Base-by-base conservation (phyloP, 1,140 invertebrate genomes). In the Trichoplusia ni region DNA sequence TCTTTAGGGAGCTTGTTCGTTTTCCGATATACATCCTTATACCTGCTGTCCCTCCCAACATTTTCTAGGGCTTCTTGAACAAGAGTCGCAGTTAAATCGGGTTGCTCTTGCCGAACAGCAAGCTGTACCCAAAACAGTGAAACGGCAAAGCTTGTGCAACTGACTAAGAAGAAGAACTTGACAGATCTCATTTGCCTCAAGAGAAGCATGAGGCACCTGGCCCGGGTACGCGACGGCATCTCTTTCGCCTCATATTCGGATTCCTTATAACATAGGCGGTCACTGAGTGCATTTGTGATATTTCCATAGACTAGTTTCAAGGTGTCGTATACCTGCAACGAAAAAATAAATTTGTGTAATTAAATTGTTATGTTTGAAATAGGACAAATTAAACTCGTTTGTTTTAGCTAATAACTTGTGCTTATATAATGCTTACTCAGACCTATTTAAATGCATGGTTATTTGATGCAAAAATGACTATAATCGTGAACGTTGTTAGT, bases 1-100 rank as follows among this genome's bases (percentile, higher is more conserved):
- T 70, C 63, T 16, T 73, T 77, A 0, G 80, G 71, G 11, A 82
- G 73, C n/a, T 65, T 66, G 9, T 69, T 69, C 0, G 67, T 37
- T 49, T 78, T 81, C 38, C 81, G 67, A 46, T 81, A 84, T 0
- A 86, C 75, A 40, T 84, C 73, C 0, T 68, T 67, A 31, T 84
- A 84, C 67, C 80, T 76, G 38, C 61, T 68, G 59, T 88, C 79
- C n/a, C 63, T 64, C 6, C 69, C 77, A 16, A 77, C 71, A 73
- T 85, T 84, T 72, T 84, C 37, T 8, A 87, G 42, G 4, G 75
- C 83, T 66, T 85, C 79, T 59, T 75, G 58, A 1, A 84, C 54
- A 31, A 76, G 53, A 11, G 23, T 75, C 33, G 80, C 75, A 19
- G 69, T 67, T 6, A 67, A 31, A 16, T 47, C 11, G 29, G 35